These are phyloP conservation scores for Myotis pilosus DNA, from an alignment of 2,797 vertebrate genomes.

Conservation along the genomic window DNA sequence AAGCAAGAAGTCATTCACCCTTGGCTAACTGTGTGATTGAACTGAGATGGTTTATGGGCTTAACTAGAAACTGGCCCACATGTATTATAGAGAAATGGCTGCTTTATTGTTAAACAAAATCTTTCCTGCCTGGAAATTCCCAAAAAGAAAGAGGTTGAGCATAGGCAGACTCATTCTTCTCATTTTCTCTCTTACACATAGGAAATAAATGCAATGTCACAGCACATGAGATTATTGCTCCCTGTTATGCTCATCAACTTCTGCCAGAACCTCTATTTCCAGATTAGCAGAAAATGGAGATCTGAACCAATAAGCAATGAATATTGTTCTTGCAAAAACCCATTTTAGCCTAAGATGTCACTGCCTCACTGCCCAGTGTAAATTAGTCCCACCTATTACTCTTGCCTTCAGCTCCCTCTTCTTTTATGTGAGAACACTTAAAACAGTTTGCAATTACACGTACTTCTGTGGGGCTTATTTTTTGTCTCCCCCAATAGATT, in stretches of 20 bases:
- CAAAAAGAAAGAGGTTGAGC: not conserved
- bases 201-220: not conserved
- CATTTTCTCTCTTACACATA: not conserved
- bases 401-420: not conserved
- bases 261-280: not conserved
- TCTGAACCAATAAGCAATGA: not conserved
- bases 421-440: not conserved
- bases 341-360: not conserved
- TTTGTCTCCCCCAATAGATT: not conserved
- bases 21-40: not conserved
- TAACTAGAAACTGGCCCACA: conserved; percentile 14
- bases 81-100: not conserved
- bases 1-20: not conserved
- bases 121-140: not conserved
- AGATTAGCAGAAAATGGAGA: not conserved
- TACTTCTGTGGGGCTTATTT: not conserved
- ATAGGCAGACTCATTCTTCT: not conserved
- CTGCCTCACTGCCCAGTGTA: not conserved
- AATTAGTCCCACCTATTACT: not conserved
- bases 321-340: not conserved
- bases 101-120: not conserved
- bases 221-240: not conserved
- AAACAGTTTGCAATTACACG: not conserved
- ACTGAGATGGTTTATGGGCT: not conserved
- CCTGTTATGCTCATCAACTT: not conserved